phyloP scores from a whole-genome alignment of 2,113 vertebrate genomes.

The Vidua chalybeata region DNA sequence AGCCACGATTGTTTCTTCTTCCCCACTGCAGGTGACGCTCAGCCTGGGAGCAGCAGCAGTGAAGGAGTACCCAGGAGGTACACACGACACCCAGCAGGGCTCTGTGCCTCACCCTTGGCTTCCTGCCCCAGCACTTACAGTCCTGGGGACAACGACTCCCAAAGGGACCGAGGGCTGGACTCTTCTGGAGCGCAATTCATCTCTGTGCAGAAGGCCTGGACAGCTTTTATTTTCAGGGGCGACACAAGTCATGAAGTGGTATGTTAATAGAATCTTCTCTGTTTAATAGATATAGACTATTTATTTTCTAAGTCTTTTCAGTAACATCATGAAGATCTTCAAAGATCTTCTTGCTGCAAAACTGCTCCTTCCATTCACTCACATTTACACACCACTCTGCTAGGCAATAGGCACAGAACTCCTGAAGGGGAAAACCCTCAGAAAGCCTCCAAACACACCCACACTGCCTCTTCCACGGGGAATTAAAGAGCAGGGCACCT shows the following conservation, averaged over 20 bases:
- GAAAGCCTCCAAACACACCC: conserved; percentile 37
- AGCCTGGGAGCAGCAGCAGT: background rate
- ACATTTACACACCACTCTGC: conserved; percentile 34
- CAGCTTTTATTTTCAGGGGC: background rate
- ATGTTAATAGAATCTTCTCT: conserved; percentile 60
- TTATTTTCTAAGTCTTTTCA: conserved; percentile 55
- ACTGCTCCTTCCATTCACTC: conserved; percentile 40
- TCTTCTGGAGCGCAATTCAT: background rate
- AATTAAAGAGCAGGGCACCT: background rate
- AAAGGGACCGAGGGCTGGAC: background rate
- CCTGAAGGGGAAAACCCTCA: conserved; percentile 35
- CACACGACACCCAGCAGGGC: background rate
- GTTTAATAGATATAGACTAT: conserved; percentile 63
- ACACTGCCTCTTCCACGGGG: background rate
- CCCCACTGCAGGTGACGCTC: background rate
- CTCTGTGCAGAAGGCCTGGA: conserved; percentile 8
- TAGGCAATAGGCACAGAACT: conserved; percentile 62
- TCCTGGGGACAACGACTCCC: background rate
- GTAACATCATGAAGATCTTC: conserved; percentile 21
- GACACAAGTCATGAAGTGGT: conserved; percentile 23
- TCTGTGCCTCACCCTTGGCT: background rate
- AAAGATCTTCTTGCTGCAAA: background rate
- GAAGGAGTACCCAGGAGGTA: background rate
- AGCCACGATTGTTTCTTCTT: background rate
- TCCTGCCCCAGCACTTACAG: background rate